Base-by-base conservation (phyloP, 92 coral and sea anemone genomes). In the Epizoanthus ramosus region DNA sequence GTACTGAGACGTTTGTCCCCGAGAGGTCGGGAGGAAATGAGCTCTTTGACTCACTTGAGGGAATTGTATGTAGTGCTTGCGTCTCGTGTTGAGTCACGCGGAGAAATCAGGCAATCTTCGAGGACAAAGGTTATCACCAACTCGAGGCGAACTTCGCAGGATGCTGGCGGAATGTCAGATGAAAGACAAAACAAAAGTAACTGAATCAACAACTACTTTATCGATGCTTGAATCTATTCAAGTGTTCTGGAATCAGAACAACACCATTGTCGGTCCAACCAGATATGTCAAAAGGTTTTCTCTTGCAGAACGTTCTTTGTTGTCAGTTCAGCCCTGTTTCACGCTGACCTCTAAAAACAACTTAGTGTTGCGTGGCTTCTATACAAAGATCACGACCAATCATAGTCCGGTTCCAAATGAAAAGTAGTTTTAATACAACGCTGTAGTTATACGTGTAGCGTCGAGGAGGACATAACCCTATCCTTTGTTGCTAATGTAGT, bases 1-100 rank as follows among this genome's bases (percentile, higher is more conserved):
- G 13, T 63, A 8, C 22, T n/a, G 19, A 63, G 68, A 72, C 21
- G 77, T 57, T 57, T 74, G n/a, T 7, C 67, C 68, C 35, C 15
- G n/a, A 75, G 72, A 57, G 80, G 63, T 56, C 18, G 80, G 37
- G 68, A 57, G 68, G 80, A 75, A 57, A 58, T 75, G 59, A 57
- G 58, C 58, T 57, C 82, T 77, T 14, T 43, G 37, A 22, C 1
- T 77, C 25, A 63, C 56, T 60, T 19, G 58, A 41, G 24, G 16
- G 47, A 41, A 10, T 23, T 77, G 22, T 39, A 58, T 76, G 54
- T 3, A 60, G 41, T 37, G 72, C 41, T 10, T 28, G 21, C 24
- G 70, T 24, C 18, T 39, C 31, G 39, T 59, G 57, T n/a, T 9
- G 56, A 59, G 57, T 60, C 82, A 77, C 82, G 82, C 82, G 82